phyloP scores from a whole-genome alignment of 2,888 invertebrate species.

The Dasypogon diadema region DNA sequence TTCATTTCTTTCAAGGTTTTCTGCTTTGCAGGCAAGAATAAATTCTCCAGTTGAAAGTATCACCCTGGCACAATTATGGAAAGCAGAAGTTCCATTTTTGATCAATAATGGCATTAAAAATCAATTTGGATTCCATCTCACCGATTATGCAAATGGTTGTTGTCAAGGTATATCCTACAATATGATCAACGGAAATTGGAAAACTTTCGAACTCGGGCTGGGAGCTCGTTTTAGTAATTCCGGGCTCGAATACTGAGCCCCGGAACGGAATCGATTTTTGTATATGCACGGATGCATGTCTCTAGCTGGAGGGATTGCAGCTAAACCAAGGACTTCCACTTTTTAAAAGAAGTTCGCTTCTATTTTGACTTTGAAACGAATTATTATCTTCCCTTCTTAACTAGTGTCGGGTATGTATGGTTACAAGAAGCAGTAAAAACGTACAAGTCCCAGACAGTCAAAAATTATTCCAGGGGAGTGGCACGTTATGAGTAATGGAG shows the following conservation, averaged over 20 bases:
- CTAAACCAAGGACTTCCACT: not conserved
- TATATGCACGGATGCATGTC: not conserved
- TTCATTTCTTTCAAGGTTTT: not conserved
- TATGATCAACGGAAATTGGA: conserved; percentile 1
- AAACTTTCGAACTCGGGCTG: conserved; percentile 5
- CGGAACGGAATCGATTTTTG: not conserved
- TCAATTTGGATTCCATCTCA: not conserved
- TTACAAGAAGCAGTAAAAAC: not conserved
- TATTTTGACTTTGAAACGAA: not conserved
- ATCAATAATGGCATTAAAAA: not conserved
- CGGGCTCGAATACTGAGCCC: not conserved
- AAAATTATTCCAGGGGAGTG: not conserved
- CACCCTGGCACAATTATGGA: not conserved
- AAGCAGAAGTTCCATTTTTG: not conserved
- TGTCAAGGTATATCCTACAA: not conserved
- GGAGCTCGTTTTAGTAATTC: not conserved
- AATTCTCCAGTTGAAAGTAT: not conserved
- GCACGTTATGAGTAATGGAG: not conserved
- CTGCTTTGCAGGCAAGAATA: too few species aligned
- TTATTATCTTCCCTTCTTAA: not conserved
- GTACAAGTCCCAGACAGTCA: not conserved
- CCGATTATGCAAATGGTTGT: not conserved
- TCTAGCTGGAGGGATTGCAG: not conserved
- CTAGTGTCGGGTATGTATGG: not conserved
- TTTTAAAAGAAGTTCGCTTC: too few species aligned